These are phyloP conservation scores for Tichodroma muraria DNA, from an alignment of 2,113 vertebrate genomes.

Conservation along the genomic window DNA sequence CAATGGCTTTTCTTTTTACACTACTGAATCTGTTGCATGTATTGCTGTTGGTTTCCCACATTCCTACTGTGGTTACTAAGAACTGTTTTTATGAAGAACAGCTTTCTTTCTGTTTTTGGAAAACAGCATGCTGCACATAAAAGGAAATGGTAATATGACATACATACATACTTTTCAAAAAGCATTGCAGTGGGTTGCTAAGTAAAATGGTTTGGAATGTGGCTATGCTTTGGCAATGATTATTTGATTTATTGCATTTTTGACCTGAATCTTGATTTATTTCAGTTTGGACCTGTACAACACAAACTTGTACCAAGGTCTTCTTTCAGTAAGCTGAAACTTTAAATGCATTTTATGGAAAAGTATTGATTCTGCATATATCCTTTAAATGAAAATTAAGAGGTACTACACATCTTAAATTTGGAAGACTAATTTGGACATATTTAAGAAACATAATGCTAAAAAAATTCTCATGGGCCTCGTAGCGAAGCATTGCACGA, in stretches of 20 bases:
- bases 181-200: neutral
- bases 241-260: neutral
- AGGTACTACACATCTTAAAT: neutral
- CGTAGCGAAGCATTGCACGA: neutral
- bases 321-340: neutral
- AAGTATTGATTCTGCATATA: neutral
- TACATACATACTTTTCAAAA: neutral
- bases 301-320: neutral
- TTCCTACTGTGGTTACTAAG: conserved; percentile 34
- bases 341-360: neutral
- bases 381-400: neutral
- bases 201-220: conserved; percentile 2
- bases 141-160: conserved; percentile 9
- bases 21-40: neutral
- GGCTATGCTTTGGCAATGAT: neutral
- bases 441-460: neutral
- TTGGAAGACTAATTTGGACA: neutral
- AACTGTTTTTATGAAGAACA: conserved; percentile 23
- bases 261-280: neutral
- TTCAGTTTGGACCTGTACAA: neutral
- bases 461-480: neutral
- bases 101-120: conserved; percentile 33
- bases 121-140: conserved; percentile 26
- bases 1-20: neutral
- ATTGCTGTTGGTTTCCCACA: conserved; percentile 1